phyloP scores from a whole-genome alignment of 2,113 vertebrate genomes.

The Arenaria interpres region DNA sequence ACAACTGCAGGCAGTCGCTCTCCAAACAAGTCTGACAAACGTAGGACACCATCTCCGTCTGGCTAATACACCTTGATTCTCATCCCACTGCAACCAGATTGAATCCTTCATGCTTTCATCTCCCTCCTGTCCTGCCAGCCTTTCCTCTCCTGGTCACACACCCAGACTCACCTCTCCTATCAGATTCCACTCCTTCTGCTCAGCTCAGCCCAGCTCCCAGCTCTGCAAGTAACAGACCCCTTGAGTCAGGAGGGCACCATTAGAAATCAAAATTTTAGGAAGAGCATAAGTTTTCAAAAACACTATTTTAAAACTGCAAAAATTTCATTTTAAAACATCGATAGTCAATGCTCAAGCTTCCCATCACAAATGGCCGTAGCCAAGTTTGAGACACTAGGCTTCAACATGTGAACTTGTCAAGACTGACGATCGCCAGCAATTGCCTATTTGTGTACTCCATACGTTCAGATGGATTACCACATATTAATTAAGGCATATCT shows the following conservation, averaged over 20 bases:
- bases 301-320: not conserved
- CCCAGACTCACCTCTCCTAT: not conserved
- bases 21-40: not conserved
- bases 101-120: not conserved
- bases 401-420: fast-evolving
- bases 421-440: not conserved
- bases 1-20: not conserved
- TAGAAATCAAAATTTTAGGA: not conserved
- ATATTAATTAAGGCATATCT: not conserved
- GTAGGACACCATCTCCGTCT: not conserved
- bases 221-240: not conserved
- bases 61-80: not conserved
- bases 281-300: not conserved
- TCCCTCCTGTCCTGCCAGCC: not conserved
- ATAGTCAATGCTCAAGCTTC: not conserved
- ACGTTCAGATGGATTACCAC: not conserved
- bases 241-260: not conserved
- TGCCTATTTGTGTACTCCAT: not conserved
- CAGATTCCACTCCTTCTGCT: not conserved
- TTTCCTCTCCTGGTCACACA: not conserved
- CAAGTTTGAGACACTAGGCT: not conserved
- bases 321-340: not conserved
- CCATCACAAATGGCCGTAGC: not conserved
- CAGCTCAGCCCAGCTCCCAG: not conserved
- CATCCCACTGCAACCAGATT: not conserved